phyloP scores from a whole-genome alignment of 2,113 vertebrate genomes.

The Oceanodroma tethys region DNA sequence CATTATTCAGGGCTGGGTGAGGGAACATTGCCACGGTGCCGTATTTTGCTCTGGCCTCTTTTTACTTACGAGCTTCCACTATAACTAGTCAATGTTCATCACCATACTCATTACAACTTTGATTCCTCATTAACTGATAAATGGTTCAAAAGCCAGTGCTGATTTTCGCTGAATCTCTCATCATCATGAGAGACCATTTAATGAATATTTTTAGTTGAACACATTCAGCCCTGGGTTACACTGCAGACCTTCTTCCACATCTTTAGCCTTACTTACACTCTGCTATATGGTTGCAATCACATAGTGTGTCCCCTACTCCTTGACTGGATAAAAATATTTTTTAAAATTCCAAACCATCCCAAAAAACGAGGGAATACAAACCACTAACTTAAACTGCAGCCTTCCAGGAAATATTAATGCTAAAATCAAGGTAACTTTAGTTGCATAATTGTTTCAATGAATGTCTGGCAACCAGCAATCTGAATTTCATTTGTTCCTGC shows the following conservation, averaged over 20 bases:
- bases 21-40: accelerated
- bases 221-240: not conserved
- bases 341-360: not conserved
- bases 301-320: not conserved
- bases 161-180: not conserved
- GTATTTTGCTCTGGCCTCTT: not conserved
- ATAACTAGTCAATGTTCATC: not conserved
- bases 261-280: not conserved
- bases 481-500: not conserved
- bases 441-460: not conserved
- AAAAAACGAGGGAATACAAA: not conserved
- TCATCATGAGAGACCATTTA: not conserved
- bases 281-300: not conserved
- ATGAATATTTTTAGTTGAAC: not conserved
- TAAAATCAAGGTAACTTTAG: not conserved
- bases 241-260: not conserved
- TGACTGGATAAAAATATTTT: not conserved
- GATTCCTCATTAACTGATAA: not conserved
- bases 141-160: not conserved
- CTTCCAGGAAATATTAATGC: not conserved
- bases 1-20: not conserved
- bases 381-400: not conserved
- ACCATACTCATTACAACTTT: not conserved
- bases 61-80: not conserved
- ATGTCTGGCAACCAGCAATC: not conserved